Base-by-base conservation (phyloP, 1,140 invertebrate species). In the Campoletis sonorensis region DNA sequence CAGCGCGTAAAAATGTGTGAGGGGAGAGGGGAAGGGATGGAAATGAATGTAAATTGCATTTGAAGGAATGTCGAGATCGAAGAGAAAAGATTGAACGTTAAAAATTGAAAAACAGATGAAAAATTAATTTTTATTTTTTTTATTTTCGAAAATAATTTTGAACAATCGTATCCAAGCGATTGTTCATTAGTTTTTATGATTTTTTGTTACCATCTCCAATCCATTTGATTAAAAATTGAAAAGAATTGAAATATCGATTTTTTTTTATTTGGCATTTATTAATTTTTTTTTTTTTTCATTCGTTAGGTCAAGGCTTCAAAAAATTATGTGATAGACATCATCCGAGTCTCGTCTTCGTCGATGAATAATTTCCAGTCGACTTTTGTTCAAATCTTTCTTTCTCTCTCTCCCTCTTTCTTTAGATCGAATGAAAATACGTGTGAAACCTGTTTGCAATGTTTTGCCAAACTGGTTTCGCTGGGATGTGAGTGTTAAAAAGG, bases 381-480 rank as follows among this genome's bases (percentile, higher is more conserved):
- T 54, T 54, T 54, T 4, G 49, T 16, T 54, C 5, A 54, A 54
- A 16, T 54, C 51, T 54, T 1, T 1, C 51, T 54, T 18, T 54
- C 51, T 54, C 18, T 54, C 51, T 54, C 16, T 18, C 11, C 0
- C 16, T n/a, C 51, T 4, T 11, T 18, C 51, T 4, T 1, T 18
- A 1, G 51, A 18, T 54, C 51, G 16, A 18, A 54, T 21, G 16
- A 54, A 54, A 54, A 54, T 54, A 54, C 51, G 51, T 21, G 51
- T 54, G 51, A 54, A 54, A 54, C 51, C 51, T 54, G 51, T 54
- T 54, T 54, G 51, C 51, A 54, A 54, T 54, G 7, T 54, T 54
- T 54, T 21, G 51, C 51, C 51, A 54, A 54, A 54, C 51, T 54
- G 51, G 51, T 54, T 54, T 54, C 51, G n/a, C n/a, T 18, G 51